phyloP scores from a whole-genome alignment of 2,113 vertebrate genomes.

The Copsychus sechellarum region DNA sequence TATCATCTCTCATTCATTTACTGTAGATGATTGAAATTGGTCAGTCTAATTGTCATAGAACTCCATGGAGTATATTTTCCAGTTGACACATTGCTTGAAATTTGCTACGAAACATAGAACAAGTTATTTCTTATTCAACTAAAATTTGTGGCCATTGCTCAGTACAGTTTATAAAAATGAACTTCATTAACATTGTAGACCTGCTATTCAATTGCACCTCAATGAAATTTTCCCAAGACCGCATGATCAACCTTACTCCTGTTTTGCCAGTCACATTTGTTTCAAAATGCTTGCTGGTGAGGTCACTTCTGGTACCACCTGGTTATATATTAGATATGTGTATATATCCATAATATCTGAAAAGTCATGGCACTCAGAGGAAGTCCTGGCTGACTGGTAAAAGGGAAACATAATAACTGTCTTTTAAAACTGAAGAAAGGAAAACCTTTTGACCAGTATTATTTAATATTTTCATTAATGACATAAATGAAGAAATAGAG shows the following conservation, averaged over 20 bases:
- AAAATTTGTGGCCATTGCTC: background rate
- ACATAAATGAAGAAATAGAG: rapidly evolving
- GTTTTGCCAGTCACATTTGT: background rate
- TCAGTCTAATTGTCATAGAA: background rate
- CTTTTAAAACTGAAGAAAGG: background rate
- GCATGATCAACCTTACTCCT: background rate
- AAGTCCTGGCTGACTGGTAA: background rate
- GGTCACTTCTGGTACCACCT: background rate
- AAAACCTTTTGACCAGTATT: background rate
- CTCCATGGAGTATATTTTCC: background rate
- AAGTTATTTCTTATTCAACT: background rate
- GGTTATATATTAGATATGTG: background rate
- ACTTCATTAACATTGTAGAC: background rate
- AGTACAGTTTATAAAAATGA: background rate
- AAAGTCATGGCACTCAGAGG: background rate
- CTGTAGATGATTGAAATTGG: background rate
- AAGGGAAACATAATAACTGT: background rate
- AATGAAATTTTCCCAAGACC: background rate
- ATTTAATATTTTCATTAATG: background rate
- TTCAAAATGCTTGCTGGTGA: background rate
- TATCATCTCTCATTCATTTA: background rate
- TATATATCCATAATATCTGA: background rate
- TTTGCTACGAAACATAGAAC: background rate
- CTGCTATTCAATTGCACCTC: background rate
- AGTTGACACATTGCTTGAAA: background rate